Evolutionary conservation across 2,797 vertebrate species (phyloP).

Genomic region (Falco novaeseelandiae): DNA sequence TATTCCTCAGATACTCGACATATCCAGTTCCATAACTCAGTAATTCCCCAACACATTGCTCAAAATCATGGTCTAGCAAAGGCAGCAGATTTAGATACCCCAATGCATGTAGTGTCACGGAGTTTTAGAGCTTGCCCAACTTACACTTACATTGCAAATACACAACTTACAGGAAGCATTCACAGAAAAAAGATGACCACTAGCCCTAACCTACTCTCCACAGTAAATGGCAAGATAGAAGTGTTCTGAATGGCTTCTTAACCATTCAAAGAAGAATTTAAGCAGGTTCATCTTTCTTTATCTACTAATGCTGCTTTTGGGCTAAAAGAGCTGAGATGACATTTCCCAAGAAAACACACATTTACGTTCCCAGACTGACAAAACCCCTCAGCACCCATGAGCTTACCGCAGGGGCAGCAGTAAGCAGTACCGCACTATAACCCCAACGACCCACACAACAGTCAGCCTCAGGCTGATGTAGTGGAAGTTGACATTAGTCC

Average conservation of each 20-base stretch:
- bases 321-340: background rate
- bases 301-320: background rate
- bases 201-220: background rate
- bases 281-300: background rate
- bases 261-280: background rate
- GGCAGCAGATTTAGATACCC: background rate
- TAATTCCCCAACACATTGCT: background rate
- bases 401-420: slow-evolving; percentile 90
- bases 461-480: slow-evolving; percentile 93
- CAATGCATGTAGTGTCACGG: background rate
- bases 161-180: background rate
- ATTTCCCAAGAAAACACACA: background rate
- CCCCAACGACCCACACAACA: slow-evolving; percentile 89
- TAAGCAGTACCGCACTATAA: slow-evolving; percentile 88
- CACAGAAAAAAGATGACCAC: background rate
- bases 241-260: background rate
- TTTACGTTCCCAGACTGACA: background rate
- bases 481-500: slow-evolving; percentile 93
- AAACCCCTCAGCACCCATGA: background rate
- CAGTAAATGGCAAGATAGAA: background rate
- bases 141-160: background rate
- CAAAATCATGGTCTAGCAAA: background rate
- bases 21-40: background rate
- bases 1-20: background rate
- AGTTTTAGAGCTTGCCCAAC: background rate